Base-by-base conservation (phyloP, 2,888 invertebrate genomes). In the Calliphora vomitoria region DNA sequence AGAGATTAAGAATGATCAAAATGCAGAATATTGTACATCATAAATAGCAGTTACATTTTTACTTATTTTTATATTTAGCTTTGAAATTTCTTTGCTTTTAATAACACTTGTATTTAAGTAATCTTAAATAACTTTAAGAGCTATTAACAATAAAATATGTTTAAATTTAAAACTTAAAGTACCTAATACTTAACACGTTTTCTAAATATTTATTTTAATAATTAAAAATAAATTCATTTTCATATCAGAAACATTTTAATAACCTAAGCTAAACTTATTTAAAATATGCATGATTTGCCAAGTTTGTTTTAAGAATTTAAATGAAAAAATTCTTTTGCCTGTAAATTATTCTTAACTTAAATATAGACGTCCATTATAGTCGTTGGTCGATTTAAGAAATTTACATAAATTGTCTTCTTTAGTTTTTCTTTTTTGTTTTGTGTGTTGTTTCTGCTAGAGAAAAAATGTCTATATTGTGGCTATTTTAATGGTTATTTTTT, bases 391-490 rank as follows among this genome's bases (percentile, higher is more conserved):
- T 31, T 2, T 18, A 66, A 6, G 44, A 55, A 66, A 68, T 31
- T 68, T 68, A 41, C 78, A 83, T 78, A 76, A 75, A 66, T 72
- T 72, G 8, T 69, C 0, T 58, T 58, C 25, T 71, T 69, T 41
- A 20, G 10, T n/a, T 31, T 44, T 50, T 38, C 35, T 6, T 35
- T 71, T 4, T 38, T 2, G 8, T 25, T 11, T 47, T 47, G 0
- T 50, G 35, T 35, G 5, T 41, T 58, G 55, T 13, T 66, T 18
- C 15, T 0, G n/a, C 6, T 41, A 31, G 1, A 35, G 44, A 31
- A 74, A 75, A 82, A 53, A 62, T 31, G 6, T 79, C 74, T 74
- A 50, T 75, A 66, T 76, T 80, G 76, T 71, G 69, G 71, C 58
- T 78, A 66, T 58, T 83, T 78, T 64, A 64, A 83, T 50, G 53